A percentile compares a stretch with the other conserved stretches of the same genome.
phyloP scores from a whole-genome alignment of 2,888 invertebrate genomes.

The Eupithecia pulchellata region DNA sequence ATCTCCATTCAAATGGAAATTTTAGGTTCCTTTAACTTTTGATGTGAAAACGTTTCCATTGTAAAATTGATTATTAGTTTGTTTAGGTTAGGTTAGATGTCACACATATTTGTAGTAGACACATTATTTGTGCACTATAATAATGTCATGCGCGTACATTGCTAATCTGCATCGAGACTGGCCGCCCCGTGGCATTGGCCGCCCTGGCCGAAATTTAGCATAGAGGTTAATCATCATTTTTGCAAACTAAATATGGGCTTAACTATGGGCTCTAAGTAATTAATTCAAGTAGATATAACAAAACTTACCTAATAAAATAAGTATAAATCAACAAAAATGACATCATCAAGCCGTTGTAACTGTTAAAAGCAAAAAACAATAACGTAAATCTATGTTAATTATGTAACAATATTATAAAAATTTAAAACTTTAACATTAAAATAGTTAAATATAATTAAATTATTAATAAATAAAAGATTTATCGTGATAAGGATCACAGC shows the following conservation, averaged over 20 bases:
- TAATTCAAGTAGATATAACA: neutral
- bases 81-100: no score
- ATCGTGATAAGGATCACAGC: slow-evolving; percentile 78
- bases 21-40: neutral
- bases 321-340: neutral
- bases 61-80: neutral
- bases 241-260: no score
- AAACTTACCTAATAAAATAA: neutral
- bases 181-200: neutral
- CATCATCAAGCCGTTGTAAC: neutral
- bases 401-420: neutral
- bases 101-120: no score
- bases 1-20: neutral
- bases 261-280: neutral
- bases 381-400: neutral
- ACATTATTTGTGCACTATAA: neutral
- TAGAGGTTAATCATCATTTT: neutral
- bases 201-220: neutral
- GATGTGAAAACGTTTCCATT: neutral
- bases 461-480: slow-evolving; percentile 54
- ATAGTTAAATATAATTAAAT: slow-evolving; percentile 45
- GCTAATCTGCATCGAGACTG: neutral
- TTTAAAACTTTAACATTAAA: slow-evolving; percentile 21
- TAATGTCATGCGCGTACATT: neutral
- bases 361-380: neutral